A percentile compares a stretch with the other conserved stretches of the same genome.
phyloP scores from a whole-genome alignment of 2,113 vertebrate genomes.

The Sarotherodon lohbergeri region DNA sequence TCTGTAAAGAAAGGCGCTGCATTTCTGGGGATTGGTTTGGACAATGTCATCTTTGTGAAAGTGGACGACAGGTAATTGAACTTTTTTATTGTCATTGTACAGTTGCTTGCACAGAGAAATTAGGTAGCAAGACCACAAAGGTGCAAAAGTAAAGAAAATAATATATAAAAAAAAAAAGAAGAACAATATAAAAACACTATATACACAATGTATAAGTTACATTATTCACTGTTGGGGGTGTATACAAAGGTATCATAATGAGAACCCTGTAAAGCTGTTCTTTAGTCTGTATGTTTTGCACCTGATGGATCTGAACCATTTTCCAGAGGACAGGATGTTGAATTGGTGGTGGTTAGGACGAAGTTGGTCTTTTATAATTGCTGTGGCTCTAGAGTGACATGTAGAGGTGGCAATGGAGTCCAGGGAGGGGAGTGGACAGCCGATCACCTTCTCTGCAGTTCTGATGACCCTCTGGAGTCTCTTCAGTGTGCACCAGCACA shows the following conservation, averaged over 20 bases:
- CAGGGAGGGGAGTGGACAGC: neutral
- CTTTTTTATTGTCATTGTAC: neutral
- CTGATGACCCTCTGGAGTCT: neutral
- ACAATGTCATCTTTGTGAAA: conserved; percentile 54
- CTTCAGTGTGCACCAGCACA: neutral
- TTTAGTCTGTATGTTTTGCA: neutral
- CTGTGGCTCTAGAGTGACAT: neutral
- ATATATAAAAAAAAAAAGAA: neutral
- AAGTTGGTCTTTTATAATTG: neutral
- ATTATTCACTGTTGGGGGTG: neutral
- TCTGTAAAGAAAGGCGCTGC: conserved; percentile 50
- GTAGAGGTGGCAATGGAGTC: neutral
- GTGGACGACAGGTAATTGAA: conserved; percentile 71
- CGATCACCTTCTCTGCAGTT: rapidly evolving
- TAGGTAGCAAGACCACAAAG: neutral
- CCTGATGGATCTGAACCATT: neutral
- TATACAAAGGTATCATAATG: rapidly evolving
- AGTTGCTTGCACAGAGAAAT: neutral
- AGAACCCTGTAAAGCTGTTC: rapidly evolving
- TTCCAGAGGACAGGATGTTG: neutral
- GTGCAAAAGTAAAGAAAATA: neutral
- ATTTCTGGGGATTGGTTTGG: conserved; percentile 43
- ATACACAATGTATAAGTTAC: neutral
- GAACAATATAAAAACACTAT: neutral
- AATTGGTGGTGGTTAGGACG: neutral